These are phyloP conservation scores for Dasypolia templi DNA, from an alignment of 2,888 invertebrate genomes.

Conservation along the genomic window DNA sequence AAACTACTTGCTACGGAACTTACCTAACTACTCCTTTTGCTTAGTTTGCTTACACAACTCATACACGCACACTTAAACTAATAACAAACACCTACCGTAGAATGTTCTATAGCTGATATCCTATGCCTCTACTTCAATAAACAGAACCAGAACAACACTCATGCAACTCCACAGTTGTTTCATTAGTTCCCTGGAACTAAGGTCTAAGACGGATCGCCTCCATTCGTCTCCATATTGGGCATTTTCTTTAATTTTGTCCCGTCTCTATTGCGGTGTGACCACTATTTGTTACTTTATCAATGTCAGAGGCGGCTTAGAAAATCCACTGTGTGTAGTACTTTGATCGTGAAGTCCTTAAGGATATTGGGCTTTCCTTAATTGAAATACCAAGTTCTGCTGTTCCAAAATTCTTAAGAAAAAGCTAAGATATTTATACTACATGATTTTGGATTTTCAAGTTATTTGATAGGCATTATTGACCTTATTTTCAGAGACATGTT, in stretches of 20 bases:
- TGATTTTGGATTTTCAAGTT: background rate
- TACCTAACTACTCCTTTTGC: background rate
- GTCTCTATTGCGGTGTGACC: slow-evolving; percentile 48
- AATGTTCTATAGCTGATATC: background rate
- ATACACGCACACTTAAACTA: background rate
- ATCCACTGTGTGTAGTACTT: slow-evolving; percentile 27
- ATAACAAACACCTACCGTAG: background rate
- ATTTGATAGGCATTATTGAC: background rate
- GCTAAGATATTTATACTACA: background rate
- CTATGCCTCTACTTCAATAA: background rate
- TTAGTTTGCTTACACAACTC: background rate
- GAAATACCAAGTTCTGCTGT: background rate
- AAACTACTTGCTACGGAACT: background rate
- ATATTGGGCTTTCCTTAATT: background rate
- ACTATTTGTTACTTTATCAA: slow-evolving; percentile 62
- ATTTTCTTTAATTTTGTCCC: slow-evolving; percentile 71
- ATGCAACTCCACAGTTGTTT: slow-evolving; percentile 45
- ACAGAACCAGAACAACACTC: slow-evolving; percentile 24
- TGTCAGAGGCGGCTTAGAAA: slow-evolving; percentile 48
- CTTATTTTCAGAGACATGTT: background rate
- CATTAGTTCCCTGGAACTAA: slow-evolving; percentile 46
- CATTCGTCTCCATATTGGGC: slow-evolving; percentile 70
- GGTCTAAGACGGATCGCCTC: slow-evolving; percentile 64
- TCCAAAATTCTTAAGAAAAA: background rate
- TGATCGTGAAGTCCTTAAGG: background rate